Evolutionary conservation across 2,113 vertebrate genomes (phyloP), one percentile per base, ranked within the genome.

Genomic region (Rhabdomys dilectus): DNA sequence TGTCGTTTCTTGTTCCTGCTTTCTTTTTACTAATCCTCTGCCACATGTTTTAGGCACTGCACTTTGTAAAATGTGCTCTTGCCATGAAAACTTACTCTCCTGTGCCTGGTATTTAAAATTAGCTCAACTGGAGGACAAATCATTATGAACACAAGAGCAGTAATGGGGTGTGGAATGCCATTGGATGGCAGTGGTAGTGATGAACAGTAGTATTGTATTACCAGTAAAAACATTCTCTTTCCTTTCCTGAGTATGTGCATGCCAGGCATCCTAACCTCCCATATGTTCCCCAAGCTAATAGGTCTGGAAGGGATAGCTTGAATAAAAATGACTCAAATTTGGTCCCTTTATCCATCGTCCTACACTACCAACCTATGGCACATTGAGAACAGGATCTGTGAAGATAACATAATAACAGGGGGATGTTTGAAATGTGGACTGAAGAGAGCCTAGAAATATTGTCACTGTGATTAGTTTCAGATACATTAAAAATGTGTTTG

Each of bases 401-500:
- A 92, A 92, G 66, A 51, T 8, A 77, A 8, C 81, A 29, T 53
- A 60, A 13, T 29, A 82, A 73, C 5, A 78, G 68, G 39, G 34
- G 93, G 5, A 39, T 45, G n/a, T 39, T 86, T 96, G 60, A 34
- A 77, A 42, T 70, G 60, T 56, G 45, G 81, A 76, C 16, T 77
- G 60, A 31, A 8, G 58, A 53, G 86, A 77, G 19, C 8, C 75
- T 72, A 36, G 62, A 77, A 48, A 45, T 78, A 13, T 36, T 60
- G 64, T 76, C 76, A 82, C 68, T 45, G 13, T 53, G 70, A 29
- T 90, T 11, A 53, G 48, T 62, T 96, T 93, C 16, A 88, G 22
- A 53, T 13, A 66, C 73, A 68, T 96, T 91, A 42, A 72, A 88
- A 72, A 93, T 77, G 8, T 58, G 45, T 89, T 58, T 86, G 24